Conservation (phyloP, 2,888 invertebrate species). For the Alcis repandata region DNA sequence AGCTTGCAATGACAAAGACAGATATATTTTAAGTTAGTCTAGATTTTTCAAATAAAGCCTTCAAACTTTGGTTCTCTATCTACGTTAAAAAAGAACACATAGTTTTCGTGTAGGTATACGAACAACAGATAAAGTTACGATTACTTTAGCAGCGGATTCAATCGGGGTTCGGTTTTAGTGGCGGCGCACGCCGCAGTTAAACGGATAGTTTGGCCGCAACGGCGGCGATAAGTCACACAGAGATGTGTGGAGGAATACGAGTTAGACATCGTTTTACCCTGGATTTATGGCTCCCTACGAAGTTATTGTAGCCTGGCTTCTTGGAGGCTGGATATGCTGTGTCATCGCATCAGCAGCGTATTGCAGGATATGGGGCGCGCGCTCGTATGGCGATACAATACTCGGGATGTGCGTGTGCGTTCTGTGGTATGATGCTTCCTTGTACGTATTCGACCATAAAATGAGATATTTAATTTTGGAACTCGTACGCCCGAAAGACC, state of each 20-base stretch:
- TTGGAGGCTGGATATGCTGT: neutral
- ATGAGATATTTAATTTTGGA: no score
- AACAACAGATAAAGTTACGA: conserved; percentile 42
- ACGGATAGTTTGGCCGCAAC: conserved; percentile 62
- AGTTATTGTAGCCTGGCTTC: conserved; percentile 5
- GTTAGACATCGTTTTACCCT: conserved; percentile 12
- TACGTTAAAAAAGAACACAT: conserved; percentile 22
- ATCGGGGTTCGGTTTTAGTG: conserved; percentile 57
- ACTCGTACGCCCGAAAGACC: no score
- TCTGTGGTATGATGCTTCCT: no score
- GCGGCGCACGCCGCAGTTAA: conserved; percentile 60
- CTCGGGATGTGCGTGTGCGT: no score
- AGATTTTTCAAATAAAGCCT: no score
- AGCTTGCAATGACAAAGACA: no score
- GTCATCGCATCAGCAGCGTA: neutral
- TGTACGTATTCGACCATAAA: no score
- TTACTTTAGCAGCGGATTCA: conserved; percentile 45
- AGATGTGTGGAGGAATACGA: conserved; percentile 53
- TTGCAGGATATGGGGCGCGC: neutral
- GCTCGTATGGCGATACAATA: no score
- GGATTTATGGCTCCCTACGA: conserved; percentile 21
- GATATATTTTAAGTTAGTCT: no score
- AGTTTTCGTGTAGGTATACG: conserved; percentile 20
- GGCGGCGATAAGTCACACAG: conserved; percentile 66
- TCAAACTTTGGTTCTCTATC: no score